A percentile compares a stretch with the other conserved stretches of the same genome.
These are phyloP conservation scores for Nesoenas mayeri DNA, from an alignment of 2,113 vertebrate species.

Conservation along the genomic window DNA sequence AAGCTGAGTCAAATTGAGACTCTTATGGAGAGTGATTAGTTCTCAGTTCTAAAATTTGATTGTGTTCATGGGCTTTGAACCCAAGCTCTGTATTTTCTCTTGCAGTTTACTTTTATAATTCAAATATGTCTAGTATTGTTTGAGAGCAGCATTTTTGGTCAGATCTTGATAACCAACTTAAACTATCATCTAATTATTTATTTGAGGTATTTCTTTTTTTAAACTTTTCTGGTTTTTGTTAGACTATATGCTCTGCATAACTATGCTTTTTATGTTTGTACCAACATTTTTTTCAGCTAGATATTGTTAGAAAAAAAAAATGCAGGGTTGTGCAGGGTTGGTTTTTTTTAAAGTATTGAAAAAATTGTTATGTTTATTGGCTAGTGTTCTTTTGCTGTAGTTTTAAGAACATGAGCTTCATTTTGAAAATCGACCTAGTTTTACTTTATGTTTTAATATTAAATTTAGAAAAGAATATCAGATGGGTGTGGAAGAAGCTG, in stretches of 20 bases:
- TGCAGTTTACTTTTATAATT: not conserved
- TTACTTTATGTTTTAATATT: not conserved
- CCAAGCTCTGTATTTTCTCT: not conserved
- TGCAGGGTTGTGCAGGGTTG: not conserved
- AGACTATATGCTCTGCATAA: not conserved
- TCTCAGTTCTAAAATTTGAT: not conserved
- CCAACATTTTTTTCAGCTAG: not conserved
- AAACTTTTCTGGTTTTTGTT: not conserved
- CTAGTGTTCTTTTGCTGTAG: not conserved
- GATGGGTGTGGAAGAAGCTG: not conserved
- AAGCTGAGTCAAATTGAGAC: not conserved
- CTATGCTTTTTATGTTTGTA: not conserved
- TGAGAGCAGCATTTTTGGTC: not conserved
- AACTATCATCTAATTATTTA: not conserved
- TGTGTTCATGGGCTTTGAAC: not conserved
- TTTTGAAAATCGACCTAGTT: not conserved
- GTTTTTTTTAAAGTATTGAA: not conserved
- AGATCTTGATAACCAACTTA: not conserved
- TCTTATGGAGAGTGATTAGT: not conserved
- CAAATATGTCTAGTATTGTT: not conserved
- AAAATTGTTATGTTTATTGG: not conserved
- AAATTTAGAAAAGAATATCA: not conserved
- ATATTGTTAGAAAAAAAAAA: not conserved
- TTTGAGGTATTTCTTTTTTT: not conserved
- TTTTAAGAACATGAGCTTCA: not conserved